A percentile compares a stretch with the other conserved stretches of the same genome.
Evolutionary conservation across 2,797 vertebrate genomes (phyloP).

Genomic region (Sylvia borin): DNA sequence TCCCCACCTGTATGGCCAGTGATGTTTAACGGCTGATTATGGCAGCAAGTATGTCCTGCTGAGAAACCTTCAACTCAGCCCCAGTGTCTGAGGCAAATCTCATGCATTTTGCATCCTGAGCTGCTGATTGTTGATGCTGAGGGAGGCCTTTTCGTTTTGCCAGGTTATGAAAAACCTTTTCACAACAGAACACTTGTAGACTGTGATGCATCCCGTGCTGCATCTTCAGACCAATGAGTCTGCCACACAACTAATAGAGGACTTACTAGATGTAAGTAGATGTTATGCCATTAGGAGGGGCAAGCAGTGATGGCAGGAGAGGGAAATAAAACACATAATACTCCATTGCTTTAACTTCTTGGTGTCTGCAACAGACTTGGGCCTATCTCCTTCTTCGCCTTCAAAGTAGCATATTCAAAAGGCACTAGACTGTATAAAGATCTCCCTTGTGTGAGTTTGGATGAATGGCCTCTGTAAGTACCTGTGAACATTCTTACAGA

Average conservation of each 20-base stretch:
- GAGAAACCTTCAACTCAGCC: neutral
- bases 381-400: neutral
- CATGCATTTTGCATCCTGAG: neutral
- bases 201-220: neutral
- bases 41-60: neutral
- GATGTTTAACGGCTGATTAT: neutral
- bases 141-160: neutral
- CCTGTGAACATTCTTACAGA: neutral
- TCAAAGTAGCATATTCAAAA: neutral
- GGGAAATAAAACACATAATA: neutral
- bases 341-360: neutral
- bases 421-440: neutral
- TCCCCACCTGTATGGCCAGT: neutral
- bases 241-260: neutral
- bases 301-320: neutral
- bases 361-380: neutral
- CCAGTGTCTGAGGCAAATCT: neutral
- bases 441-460: neutral
- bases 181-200: fast-evolving
- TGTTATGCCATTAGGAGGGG: neutral
- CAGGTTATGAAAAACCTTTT: neutral
- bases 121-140: neutral
- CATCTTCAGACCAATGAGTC: neutral
- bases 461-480: neutral
- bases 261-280: neutral